A percentile compares a stretch with the other conserved stretches of the same genome.
These are phyloP conservation scores for Ligdia adustata DNA, from an alignment of 2,888 invertebrate genomes.

Conservation along the genomic window DNA sequence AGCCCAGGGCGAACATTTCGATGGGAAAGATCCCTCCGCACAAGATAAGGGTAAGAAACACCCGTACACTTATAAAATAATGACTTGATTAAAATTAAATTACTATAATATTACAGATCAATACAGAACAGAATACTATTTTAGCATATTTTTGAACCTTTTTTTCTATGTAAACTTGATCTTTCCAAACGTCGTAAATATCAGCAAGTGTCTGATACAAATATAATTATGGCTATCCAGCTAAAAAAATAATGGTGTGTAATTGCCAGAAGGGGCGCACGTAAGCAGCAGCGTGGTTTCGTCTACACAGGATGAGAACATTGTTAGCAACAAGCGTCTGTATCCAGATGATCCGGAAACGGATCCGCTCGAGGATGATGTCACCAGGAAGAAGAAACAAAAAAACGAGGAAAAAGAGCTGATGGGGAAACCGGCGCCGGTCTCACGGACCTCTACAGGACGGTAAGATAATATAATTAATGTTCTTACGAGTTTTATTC, in stretches of 20 bases:
- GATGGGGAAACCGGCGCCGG: conserved; percentile 75
- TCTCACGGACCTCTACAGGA: conserved; percentile 61
- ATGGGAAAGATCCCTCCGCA: conserved; percentile 66
- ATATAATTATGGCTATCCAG: too few species aligned
- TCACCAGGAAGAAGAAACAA: conserved; percentile 89
- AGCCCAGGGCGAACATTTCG: conserved; percentile 74
- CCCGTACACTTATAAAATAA: background rate
- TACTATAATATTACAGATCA: too few species aligned
- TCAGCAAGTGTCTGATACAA: too few species aligned
- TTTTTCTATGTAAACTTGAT: too few species aligned
- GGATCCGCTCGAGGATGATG: conserved; percentile 86
- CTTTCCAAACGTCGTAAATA: too few species aligned
- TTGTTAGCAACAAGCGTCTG: conserved; percentile 50
- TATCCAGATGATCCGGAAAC: conserved; percentile 81
- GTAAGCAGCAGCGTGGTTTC: conserved; percentile 70
- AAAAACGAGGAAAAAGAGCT: conserved; percentile 86
- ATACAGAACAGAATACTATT: too few species aligned
- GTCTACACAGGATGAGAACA: conserved; percentile 68
- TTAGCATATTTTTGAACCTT: too few species aligned
- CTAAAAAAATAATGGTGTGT: too few species aligned
- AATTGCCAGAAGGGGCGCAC: conserved; percentile 51
- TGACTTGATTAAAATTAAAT: too few species aligned
- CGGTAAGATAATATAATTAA: conserved; percentile 53
- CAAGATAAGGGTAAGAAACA: conserved; percentile 59
- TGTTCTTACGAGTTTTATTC: background rate